Evolutionary conservation across 2,797 vertebrate genomes (phyloP).

Genomic region (Gambelia wislizenii): DNA sequence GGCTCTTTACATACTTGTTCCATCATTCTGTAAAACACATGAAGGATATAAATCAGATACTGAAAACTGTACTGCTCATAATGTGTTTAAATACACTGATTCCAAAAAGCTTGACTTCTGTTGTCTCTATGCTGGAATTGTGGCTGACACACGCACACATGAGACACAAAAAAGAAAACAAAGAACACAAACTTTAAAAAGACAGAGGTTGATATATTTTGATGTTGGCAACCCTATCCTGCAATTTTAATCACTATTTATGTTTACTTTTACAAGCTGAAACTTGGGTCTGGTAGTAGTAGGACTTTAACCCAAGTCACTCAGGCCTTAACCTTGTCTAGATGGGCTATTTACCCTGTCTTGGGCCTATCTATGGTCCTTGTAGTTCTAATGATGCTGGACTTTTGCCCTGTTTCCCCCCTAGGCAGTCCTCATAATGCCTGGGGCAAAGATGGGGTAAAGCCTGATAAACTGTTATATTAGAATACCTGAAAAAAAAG

Average conservation of each 20-base stretch:
- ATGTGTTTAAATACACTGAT: constrained; percentile 41
- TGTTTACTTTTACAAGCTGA: neutral
- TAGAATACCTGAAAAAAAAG: too few species aligned
- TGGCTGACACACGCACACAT: neutral
- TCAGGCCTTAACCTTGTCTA: too few species aligned
- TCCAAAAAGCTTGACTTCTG: neutral
- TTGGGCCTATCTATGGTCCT: too few species aligned
- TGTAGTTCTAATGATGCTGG: too few species aligned
- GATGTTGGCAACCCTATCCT: neutral
- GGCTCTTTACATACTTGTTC: constrained; percentile 9
- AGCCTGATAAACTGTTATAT: too few species aligned
- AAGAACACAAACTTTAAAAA: too few species aligned
- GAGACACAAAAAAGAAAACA: too few species aligned
- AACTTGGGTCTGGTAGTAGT: neutral
- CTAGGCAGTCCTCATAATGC: too few species aligned
- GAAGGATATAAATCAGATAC: neutral
- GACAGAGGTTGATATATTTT: fast-evolving
- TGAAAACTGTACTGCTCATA: neutral
- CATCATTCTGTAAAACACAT: neutral
- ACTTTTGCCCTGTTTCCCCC: too few species aligned
- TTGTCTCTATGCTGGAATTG: constrained; percentile 40
- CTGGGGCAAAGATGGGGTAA: too few species aligned
- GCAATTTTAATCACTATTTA: neutral
- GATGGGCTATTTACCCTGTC: too few species aligned
- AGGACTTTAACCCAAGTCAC: neutral